Evolutionary conservation across 92 coral and sea anemone species (phyloP), one percentile per base, ranked within the genome.

Genomic region (Plumapathes pennacea): DNA sequence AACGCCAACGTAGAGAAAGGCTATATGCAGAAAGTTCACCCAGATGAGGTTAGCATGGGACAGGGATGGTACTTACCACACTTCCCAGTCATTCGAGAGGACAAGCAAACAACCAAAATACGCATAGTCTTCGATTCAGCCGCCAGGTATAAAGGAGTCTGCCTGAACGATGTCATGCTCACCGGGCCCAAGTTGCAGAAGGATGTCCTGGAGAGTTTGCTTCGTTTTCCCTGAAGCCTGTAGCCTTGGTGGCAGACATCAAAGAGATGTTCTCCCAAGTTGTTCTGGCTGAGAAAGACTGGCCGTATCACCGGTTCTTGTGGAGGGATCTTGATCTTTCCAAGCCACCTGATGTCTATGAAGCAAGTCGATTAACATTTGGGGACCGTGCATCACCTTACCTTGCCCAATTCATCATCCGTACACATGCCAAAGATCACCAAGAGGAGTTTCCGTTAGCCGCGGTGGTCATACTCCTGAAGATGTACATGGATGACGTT

Each of bases 191-290:
- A 75, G 46, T 22, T 75, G 2, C 82, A 57, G 26, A 31, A 32
- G 19, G 71, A 72, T 8, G 12, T 49, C 4, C 28, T 72, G 17
- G 82, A 75, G 23, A 53, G 30, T 2, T 24, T 75, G 1, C 34
- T 27, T 6, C 34, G 69, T 15, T 75, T 75, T 49, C 76, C 4
- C 27, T 36, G 5, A 60, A 46, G 12, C 60, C 75, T 1, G 51
- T 75, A 4, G 82, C 68, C 14, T 4, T 75, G 13, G 62, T 53
- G 0, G 75, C 67, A 1, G 82, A 75, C 36, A 75, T 75, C 12
- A 64, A 60, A 19, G 67, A 75, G 40, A 75, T 75, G 82, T 75
- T 75, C 30, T 45, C 62, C 6, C 75, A 75, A 33, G 69, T 75
- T 2, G 33, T 29, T 25, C 65, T 65, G 1, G 46, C 42, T 6